A percentile compares a stretch with the other conserved stretches of the same genome.
Conservation (phyloP, 2,113 vertebrate species). For the Cephalophus harveyi region DNA sequence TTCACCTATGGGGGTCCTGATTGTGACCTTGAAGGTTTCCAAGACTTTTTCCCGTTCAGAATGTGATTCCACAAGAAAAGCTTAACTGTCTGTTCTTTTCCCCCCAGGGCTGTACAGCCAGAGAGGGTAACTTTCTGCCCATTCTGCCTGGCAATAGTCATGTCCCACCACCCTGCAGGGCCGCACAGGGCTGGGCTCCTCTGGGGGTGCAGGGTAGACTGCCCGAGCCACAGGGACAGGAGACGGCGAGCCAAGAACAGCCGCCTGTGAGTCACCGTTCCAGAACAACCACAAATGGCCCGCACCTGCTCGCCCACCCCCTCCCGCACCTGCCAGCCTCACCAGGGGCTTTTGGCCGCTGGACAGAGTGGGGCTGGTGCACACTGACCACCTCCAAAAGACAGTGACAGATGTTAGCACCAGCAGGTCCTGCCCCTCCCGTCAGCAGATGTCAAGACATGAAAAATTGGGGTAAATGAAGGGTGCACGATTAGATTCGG, state of each 20-base stretch:
- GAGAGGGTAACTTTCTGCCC: background rate
- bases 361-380: background rate
- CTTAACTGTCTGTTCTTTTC: no score
- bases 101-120: background rate
- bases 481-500: conserved; percentile 54
- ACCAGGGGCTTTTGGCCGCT: background rate
- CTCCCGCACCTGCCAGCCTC: conserved; percentile 33
- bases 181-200: background rate
- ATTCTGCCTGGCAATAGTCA: background rate
- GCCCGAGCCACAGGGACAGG: background rate
- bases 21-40: background rate
- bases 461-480: conserved; percentile 77
- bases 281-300: conserved; percentile 46
- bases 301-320: conserved; percentile 24
- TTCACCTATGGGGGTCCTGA: background rate
- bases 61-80: background rate
- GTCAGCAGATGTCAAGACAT: conserved; percentile 42
- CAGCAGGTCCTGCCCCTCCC: background rate
- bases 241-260: conserved; percentile 19
- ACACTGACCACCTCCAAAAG: background rate
- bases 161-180: background rate
- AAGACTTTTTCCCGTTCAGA: background rate
- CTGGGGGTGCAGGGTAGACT: background rate
- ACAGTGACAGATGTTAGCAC: conserved; percentile 25
- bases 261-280: conserved; percentile 28